Conservation (phyloP, 2,888 invertebrate genomes). For the Rhodophaea formosa region DNA sequence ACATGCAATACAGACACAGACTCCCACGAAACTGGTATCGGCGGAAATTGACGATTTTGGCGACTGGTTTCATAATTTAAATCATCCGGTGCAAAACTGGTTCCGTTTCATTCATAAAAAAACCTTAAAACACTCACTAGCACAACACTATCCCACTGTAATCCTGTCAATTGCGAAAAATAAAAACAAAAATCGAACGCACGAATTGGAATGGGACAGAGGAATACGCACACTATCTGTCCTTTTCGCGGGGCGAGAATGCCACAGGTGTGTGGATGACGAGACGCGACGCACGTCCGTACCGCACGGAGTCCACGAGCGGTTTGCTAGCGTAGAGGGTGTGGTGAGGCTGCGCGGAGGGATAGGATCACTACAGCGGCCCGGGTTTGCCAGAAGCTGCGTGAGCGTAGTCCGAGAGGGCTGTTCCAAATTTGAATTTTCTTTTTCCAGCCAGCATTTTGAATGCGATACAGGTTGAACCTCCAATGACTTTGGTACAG, state of each 20-base stretch:
- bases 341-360: conserved; percentile 40
- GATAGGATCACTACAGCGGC: conserved; percentile 62
- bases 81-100: conserved; percentile 50
- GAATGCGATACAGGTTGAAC: conserved; percentile 16
- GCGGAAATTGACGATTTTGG: conserved; percentile 51
- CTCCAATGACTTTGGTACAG: background rate
- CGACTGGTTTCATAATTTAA: conserved; percentile 50
- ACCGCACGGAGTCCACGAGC: conserved; percentile 45
- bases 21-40: conserved; percentile 54
- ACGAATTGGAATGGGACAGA: conserved; percentile 33
- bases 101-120: conserved; percentile 51
- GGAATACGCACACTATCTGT: conserved; percentile 32
- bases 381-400: conserved; percentile 62
- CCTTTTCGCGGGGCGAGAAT: conserved; percentile 31
- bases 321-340: conserved; percentile 41
- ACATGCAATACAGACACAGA: conserved; percentile 29
- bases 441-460: conserved; percentile 14
- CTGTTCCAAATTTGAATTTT: conserved; percentile 27
- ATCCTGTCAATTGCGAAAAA: conserved; percentile 46
- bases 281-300: conserved; percentile 39
- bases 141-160: conserved; percentile 54
- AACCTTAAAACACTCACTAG: conserved; percentile 38
- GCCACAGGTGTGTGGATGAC: conserved; percentile 58
- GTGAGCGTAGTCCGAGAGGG: conserved; percentile 37
- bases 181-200: conserved; percentile 41